Evolutionary conservation across 64 coral and sea anemone species (phyloP).

Genomic region (Pocillopora damicornis): DNA sequence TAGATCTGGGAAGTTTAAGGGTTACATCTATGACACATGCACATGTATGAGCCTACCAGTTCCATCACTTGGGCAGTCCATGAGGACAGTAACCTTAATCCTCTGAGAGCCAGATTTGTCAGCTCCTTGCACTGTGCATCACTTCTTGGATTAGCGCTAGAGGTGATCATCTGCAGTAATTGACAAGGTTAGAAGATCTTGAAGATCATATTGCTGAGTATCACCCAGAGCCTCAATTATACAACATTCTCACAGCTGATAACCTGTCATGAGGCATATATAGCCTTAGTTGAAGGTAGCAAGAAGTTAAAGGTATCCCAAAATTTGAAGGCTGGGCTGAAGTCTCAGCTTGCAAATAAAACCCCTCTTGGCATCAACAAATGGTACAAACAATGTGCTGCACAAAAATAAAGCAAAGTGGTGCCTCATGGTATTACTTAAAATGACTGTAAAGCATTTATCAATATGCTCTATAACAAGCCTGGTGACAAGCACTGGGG

Average conservation of each 20-base stretch:
- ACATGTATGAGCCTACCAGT: conserved; percentile 47
- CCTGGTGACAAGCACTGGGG: too few species aligned
- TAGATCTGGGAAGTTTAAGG: too few species aligned
- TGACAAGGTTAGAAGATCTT: background rate
- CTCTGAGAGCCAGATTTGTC: conserved; percentile 73
- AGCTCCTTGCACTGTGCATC: conserved; percentile 78
- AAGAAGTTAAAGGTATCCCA: too few species aligned
- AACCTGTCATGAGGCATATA: too few species aligned
- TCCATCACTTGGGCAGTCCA: conserved; percentile 97
- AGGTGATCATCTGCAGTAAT: conserved; percentile 84
- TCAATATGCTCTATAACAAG: too few species aligned
- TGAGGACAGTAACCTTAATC: conserved; percentile 78
- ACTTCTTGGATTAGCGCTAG: conserved; percentile 71
- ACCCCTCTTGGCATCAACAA: background rate
- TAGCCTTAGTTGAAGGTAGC: too few species aligned
- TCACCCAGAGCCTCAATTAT: too few species aligned
- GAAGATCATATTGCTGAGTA: background rate
- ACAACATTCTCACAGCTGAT: too few species aligned
- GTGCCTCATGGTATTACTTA: background rate
- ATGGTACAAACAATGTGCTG: background rate
- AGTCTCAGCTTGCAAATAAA: too few species aligned
- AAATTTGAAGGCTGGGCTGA: too few species aligned
- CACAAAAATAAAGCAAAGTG: background rate
- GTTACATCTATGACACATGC: background rate
- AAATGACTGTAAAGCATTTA: too few species aligned